These are phyloP conservation scores for Nibea albiflora DNA, from an alignment of 2,113 vertebrate species.

Conservation along the genomic window DNA sequence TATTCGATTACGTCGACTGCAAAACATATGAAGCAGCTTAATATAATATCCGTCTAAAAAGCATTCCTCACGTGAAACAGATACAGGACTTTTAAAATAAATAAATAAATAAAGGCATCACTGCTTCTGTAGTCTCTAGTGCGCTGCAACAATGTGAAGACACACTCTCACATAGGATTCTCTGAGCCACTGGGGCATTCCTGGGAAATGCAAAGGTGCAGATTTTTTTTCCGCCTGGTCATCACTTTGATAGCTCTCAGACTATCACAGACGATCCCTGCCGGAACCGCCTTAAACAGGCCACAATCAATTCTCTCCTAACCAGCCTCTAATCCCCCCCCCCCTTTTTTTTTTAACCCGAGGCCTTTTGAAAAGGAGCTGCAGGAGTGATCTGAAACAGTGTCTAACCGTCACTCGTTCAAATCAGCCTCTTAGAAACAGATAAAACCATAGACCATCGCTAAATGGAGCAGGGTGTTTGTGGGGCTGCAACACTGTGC, in stretches of 20 bases:
- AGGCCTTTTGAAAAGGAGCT: slow-evolving; percentile 42
- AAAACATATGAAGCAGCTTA: slow-evolving; percentile 33
- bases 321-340: slow-evolving; percentile 49
- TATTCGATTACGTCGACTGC: slow-evolving; percentile 3
- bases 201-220: slow-evolving; percentile 79
- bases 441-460: not conserved
- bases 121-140: slow-evolving; percentile 21
- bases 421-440: not conserved
- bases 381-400: slow-evolving; percentile 35
- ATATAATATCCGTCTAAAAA: slow-evolving; percentile 31
- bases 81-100: slow-evolving; percentile 2
- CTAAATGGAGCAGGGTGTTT: not conserved
- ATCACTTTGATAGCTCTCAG: slow-evolving; percentile 79
- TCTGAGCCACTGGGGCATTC: slow-evolving; percentile 64
- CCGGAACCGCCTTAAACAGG: slow-evolving; percentile 66
- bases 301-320: slow-evolving; percentile 71
- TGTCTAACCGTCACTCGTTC: slow-evolving; percentile 16
- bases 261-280: slow-evolving; percentile 66
- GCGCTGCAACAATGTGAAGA: slow-evolving; percentile 51
- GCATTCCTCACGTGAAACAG: slow-evolving; percentile 31
- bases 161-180: slow-evolving; percentile 52
- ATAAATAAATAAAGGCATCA: slow-evolving; percentile 8
- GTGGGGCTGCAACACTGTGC: not conserved
- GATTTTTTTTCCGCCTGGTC: slow-evolving; percentile 74
- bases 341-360: slow-evolving; percentile 1